Evolutionary conservation across 1,140 invertebrate genomes (phyloP).

Genomic region (Bombus soroeensis): DNA sequence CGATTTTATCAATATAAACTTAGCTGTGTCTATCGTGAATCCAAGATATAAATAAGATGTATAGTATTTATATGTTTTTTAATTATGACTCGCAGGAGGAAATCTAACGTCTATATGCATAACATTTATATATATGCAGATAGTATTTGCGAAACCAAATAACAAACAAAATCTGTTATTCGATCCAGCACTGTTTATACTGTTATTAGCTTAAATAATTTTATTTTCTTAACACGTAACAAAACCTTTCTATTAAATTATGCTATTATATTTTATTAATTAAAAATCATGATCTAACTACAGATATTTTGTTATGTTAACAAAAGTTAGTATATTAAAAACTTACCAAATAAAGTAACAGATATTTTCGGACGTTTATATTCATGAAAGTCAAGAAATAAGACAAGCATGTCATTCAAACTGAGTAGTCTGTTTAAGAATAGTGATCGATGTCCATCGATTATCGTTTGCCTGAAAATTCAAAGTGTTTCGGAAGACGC

Average conservation of each 20-base stretch:
- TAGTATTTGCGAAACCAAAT: neutral
- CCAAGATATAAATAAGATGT: neutral
- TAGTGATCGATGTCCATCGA: neutral
- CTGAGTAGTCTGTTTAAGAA: neutral
- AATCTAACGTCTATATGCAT: neutral
- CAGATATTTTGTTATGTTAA: neutral
- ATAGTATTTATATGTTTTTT: too few species aligned
- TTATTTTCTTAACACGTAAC: too few species aligned
- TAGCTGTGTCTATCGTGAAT: neutral
- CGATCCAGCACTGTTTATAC: too few species aligned
- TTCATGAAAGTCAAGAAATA: neutral
- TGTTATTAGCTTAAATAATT: too few species aligned
- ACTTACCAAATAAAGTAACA: neutral
- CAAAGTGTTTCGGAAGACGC: conserved; percentile 13
- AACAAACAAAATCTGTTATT: too few species aligned
- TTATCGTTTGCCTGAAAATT: conserved; percentile 22
- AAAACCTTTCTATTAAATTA: too few species aligned
- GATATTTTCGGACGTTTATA: neutral
- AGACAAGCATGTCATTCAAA: neutral
- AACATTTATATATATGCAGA: neutral
- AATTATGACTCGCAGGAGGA: neutral
- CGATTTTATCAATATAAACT: neutral
- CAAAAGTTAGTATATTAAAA: neutral
- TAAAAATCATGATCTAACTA: neutral
- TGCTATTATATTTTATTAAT: neutral